A percentile compares a stretch with the other conserved stretches of the same genome.
These are phyloP conservation scores for Aradus depressus DNA, from an alignment of 2,888 invertebrate species.

Conservation along the genomic window DNA sequence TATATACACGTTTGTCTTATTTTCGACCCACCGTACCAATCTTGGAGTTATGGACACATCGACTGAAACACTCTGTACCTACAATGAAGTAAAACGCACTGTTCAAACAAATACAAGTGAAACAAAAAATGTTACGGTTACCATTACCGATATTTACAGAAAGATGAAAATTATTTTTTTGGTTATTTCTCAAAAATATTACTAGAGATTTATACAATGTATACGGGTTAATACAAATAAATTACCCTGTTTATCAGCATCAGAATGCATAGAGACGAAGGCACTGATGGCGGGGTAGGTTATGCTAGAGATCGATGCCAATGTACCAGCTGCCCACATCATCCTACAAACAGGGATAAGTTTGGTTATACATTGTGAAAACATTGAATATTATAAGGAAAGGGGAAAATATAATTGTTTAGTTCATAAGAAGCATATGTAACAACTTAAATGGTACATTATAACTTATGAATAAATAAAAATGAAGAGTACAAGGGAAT, in stretches of 20 bases:
- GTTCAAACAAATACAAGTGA: background rate
- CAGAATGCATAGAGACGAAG: constrained; percentile 94
- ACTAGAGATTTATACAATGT: background rate
- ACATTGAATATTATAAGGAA: background rate
- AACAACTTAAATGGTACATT: background rate
- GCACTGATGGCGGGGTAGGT: constrained; percentile 99
- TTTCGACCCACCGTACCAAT: no score
- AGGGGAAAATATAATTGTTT: background rate
- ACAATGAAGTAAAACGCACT: background rate
- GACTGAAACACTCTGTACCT: background rate
- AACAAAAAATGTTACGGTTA: background rate
- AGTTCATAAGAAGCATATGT: background rate
- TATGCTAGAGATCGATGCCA: constrained; percentile 91
- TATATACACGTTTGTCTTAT: no score
- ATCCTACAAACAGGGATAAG: constrained; percentile 59
- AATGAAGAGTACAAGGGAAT: no score
- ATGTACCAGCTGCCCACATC: constrained; percentile 98
- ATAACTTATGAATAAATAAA: background rate
- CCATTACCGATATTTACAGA: no score
- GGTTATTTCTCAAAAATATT: background rate
- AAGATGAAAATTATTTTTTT: background rate
- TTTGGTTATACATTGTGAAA: no score
- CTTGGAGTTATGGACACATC: no score
- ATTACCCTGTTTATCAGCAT: constrained; percentile 89
- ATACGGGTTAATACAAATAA: background rate